Percentiles rank a stretch among this genome's conserved stretches.
phyloP scores from a whole-genome alignment of 2,797 vertebrate species.

The Hyperoplus lanceolatus region DNA sequence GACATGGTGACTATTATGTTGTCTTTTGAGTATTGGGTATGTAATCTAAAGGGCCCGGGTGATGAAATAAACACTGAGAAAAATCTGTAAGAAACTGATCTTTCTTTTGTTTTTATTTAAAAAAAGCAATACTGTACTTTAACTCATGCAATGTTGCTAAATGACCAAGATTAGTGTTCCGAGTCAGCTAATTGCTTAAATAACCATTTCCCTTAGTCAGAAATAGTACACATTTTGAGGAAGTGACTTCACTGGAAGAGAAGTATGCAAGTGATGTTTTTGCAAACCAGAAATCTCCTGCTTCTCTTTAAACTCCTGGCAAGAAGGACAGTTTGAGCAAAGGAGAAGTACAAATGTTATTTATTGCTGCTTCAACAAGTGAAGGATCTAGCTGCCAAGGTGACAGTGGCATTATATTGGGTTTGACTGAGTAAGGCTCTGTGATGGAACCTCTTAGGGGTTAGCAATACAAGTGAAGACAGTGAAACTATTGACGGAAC shows the following conservation, averaged over 20 bases:
- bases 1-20: constrained; percentile 33
- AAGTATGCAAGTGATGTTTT: background rate
- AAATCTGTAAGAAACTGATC: constrained; percentile 30
- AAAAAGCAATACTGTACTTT: background rate
- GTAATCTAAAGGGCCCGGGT: constrained; percentile 32
- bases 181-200: background rate
- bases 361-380: constrained; percentile 12
- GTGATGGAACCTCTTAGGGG: background rate
- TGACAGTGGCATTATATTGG: background rate
- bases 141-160: too few species aligned
- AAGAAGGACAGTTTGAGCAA: constrained; percentile 20
- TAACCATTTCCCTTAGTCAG: background rate
- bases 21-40: constrained; percentile 51
- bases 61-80: constrained; percentile 66
- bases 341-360: background rate
- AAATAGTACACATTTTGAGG: background rate
- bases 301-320: constrained; percentile 17
- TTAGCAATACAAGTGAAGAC: constrained; percentile 7
- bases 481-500: constrained; percentile 5
- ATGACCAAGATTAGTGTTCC: too few species aligned
- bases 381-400: constrained; percentile 15
- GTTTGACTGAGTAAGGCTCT: constrained; percentile 7
- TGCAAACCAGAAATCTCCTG: background rate
- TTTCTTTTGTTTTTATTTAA: background rate
- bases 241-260: background rate